Evolutionary conservation across 2,113 vertebrate genomes (phyloP), one percentile per base, ranked within the genome.

Genomic region (Synchiropus splendidus): DNA sequence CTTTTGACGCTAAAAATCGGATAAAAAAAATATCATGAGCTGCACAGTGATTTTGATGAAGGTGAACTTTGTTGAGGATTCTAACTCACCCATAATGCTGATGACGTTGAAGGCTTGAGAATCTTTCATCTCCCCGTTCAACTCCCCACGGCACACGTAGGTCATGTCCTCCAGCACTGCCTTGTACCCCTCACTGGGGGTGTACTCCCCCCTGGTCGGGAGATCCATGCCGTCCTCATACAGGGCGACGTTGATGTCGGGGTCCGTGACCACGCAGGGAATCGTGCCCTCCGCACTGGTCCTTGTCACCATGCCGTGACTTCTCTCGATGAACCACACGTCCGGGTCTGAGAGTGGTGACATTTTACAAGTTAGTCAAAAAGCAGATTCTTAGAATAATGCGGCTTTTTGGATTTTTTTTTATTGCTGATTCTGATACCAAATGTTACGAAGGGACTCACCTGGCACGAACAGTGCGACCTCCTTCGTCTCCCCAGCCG

Each of bases 231-330:
- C 85, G 57, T 54, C 87, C 62, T 97, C 89, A 1, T 89, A 83
- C 34, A 98, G 79, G 1, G 87, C 89, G 46, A 98, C 92, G 1
- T 59, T 85, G 52, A 89, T 85, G 6, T 72, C 67, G 0, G 95
- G 95, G 58, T 96, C 77, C 5, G 91, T 95, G 64, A 97, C 92
- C 2, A 93, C 78, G 18, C 95, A 98, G 0, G 95, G 94, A 48
- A 97, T 80, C 42, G 74, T 81, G n/a, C 68, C 79, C 52, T 89
- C 86, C 1, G 78, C 75, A 6, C 82, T 74, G 50, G 83, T 88
- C 31, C 81, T 89, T 16, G 88, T 85, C 43, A 97, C 90, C 77
- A 97, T 83, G 5, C 85, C 78, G 16, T 90, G 75, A 1, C 40
- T 42, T 0, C 58, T 45, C 0, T 88, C 81, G 10, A 92, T 72